phyloP scores from a whole-genome alignment of 2,113 vertebrate species.

The Scomber scombrus region DNA sequence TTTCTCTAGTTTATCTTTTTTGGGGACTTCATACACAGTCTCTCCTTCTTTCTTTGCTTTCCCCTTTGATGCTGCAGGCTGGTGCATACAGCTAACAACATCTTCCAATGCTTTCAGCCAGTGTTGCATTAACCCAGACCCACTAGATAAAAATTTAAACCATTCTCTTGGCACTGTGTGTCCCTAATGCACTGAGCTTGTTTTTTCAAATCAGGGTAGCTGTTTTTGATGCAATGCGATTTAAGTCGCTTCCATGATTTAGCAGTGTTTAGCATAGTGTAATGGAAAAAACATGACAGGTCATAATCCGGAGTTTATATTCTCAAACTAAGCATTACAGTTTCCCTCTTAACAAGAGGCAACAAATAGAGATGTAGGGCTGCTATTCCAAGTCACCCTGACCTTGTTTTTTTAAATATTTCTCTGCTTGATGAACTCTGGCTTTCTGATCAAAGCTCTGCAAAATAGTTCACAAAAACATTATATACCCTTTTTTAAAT shows the following conservation, averaged over 20 bases:
- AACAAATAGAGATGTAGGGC: conserved; percentile 7
- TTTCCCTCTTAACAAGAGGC: neutral
- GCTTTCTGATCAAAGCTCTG: neutral
- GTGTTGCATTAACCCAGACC: conserved; percentile 40
- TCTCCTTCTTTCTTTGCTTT: conserved; percentile 20
- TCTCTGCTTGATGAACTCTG: no score
- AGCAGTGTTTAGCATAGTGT: conserved; percentile 19
- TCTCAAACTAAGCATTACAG: neutral
- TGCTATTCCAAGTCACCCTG: conserved; percentile 5
- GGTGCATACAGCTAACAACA: conserved; percentile 29
- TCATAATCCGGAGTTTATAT: conserved; percentile 10
- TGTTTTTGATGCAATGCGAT: conserved; percentile 40
- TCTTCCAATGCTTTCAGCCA: conserved; percentile 42
- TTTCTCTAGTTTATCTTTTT: conserved; percentile 12
- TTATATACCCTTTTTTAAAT: neutral
- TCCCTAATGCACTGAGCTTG: conserved; percentile 38
- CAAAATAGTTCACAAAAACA: neutral
- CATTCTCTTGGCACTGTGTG: conserved; percentile 6
- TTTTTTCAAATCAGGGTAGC: conserved; percentile 25
- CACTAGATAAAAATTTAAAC: conserved; percentile 43
- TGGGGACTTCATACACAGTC: neutral
- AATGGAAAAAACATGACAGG: conserved; percentile 16
- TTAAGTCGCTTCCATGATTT: conserved; percentile 21
- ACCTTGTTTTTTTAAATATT: neutral
- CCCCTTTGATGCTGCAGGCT: conserved; percentile 46